phyloP scores from a whole-genome alignment of 2,113 vertebrate species.

The Tyto alba region DNA sequence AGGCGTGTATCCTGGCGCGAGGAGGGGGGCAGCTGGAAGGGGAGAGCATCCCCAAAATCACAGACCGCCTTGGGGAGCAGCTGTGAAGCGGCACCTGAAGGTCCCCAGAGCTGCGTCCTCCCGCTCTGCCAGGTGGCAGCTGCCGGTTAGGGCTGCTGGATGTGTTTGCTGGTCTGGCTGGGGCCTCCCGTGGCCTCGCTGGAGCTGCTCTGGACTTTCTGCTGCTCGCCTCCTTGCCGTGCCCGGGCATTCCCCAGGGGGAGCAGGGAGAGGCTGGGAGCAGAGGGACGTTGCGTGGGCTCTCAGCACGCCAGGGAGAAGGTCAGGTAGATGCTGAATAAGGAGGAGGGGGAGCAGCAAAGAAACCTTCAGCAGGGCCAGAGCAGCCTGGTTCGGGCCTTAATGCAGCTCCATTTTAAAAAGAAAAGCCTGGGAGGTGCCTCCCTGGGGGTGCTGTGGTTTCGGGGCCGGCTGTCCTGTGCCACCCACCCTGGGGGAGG shows the following conservation, averaged over 20 bases:
- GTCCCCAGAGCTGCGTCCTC: neutral
- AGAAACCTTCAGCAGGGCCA: neutral
- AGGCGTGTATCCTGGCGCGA: rapidly evolving
- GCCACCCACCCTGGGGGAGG: neutral
- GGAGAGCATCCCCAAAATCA: neutral
- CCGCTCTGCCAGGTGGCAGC: rapidly evolving
- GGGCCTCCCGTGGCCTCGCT: neutral
- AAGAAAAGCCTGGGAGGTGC: neutral
- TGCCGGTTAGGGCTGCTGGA: neutral
- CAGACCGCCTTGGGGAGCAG: neutral
- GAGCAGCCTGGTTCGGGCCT: neutral
- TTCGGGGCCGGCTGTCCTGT: neutral
- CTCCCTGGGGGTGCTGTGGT: neutral
- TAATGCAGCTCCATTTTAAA: neutral
- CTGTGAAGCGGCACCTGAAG: neutral
- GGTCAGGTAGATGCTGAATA: neutral
- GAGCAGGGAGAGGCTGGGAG: neutral
- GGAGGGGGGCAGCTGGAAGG: neutral
- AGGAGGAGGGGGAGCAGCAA: neutral
- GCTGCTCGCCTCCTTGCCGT: rapidly evolving
- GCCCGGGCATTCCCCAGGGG: neutral
- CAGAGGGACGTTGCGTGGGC: too few relatives aligned
- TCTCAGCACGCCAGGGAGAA: neutral
- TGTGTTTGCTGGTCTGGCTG: neutral
- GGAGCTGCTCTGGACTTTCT: neutral